phyloP scores from a whole-genome alignment of 1,140 invertebrate genomes.

The Augochlora pura region DNA sequence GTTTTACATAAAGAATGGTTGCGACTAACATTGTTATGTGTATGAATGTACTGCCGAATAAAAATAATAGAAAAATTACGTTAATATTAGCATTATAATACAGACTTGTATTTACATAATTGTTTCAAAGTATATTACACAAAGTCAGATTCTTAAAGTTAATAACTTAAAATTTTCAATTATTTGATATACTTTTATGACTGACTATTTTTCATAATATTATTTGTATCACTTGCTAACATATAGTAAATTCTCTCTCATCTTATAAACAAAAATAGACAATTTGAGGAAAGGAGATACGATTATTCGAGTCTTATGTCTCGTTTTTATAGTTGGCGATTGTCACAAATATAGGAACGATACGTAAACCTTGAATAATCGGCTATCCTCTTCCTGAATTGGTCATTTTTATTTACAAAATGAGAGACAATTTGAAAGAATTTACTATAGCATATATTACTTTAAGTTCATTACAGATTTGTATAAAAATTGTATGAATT shows the following conservation, averaged over 20 bases:
- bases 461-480: neutral
- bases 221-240: neutral
- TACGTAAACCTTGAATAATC: too few species aligned
- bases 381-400: too few species aligned
- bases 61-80: neutral
- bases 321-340: too few species aligned
- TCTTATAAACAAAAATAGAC: too few species aligned
- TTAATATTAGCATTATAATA: neutral
- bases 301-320: too few species aligned
- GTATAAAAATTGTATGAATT: neutral
- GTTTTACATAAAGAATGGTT: neutral
- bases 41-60: neutral
- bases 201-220: neutral
- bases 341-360: too few species aligned
- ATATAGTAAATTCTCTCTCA: too few species aligned
- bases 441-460: neutral
- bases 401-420: too few species aligned
- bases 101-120: neutral
- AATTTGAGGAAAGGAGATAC: too few species aligned
- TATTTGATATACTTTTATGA: neutral
- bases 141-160: neutral
- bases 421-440: too few species aligned
- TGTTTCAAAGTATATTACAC: neutral
- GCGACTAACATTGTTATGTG: neutral
- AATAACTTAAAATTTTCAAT: neutral